A percentile compares a stretch with the other conserved stretches of the same genome.
Conservation (phyloP, 37 sponge, comb jelly and placozoan species). For the Spongilla lacustris region DNA sequence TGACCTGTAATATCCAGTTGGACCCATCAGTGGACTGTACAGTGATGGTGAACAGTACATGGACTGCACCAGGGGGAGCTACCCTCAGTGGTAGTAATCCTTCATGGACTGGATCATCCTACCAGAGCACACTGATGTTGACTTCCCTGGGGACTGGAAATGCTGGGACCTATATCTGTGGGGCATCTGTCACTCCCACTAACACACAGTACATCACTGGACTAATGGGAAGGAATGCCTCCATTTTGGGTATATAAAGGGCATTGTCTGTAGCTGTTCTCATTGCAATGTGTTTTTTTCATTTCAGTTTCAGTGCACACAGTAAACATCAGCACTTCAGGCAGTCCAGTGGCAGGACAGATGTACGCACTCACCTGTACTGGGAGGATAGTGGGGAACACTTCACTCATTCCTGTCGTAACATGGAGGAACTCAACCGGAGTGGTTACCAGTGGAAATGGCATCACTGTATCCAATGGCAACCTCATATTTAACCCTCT, state of each 20-base stretch:
- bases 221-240: not conserved
- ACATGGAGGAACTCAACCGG: not conserved
- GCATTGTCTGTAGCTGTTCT: not conserved
- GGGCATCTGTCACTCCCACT: not conserved
- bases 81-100: not conserved
- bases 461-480: not conserved
- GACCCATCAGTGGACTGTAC: not conserved
- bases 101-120: not conserved
- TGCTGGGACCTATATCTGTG: not conserved
- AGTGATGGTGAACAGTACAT: not conserved
- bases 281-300: not conserved
- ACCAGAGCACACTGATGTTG: not conserved
- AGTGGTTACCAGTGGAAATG: not conserved
- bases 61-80: not conserved
- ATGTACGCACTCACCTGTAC: not conserved
- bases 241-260: not conserved
- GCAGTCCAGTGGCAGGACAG: slow-evolving; percentile 1
- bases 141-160: not conserved
- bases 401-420: not conserved
- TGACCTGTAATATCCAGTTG: not conserved
- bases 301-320: not conserved
- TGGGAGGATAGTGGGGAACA: not conserved
- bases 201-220: not conserved
- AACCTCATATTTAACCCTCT: not conserved
- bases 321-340: not conserved